Conservation (phyloP, 2,113 vertebrate genomes). For the Saguinus midas region DNA sequence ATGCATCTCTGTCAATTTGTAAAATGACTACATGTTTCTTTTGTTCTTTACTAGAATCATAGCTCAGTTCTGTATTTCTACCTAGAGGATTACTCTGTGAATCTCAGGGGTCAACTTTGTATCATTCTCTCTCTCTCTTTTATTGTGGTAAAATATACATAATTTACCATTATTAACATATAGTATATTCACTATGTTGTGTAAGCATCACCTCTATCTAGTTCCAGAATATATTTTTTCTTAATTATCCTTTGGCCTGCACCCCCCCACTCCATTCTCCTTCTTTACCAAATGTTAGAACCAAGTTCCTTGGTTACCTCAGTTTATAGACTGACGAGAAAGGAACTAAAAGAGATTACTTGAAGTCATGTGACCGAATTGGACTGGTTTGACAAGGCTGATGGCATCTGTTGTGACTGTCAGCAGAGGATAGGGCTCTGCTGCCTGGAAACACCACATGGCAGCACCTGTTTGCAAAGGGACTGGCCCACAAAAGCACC, state of each 20-base stretch:
- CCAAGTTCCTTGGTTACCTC: background rate
- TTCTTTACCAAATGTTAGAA: background rate
- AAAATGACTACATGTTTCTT: background rate
- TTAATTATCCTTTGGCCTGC: background rate
- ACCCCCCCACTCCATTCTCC: background rate
- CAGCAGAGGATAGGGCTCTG: background rate
- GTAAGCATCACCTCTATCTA: background rate
- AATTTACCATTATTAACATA: background rate
- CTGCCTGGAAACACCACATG: background rate
- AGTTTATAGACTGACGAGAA: background rate
- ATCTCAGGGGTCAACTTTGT: background rate
- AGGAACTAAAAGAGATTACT: background rate
- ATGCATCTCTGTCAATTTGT: background rate
- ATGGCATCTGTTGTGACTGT: background rate
- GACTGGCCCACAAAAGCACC: background rate
- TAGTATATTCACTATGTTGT: background rate
- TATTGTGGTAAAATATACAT: background rate
- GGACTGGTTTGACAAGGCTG: conserved; percentile 42
- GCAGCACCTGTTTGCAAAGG: background rate
- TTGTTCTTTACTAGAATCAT: background rate
- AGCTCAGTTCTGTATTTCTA: background rate
- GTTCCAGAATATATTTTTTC: background rate
- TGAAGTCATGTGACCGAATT: background rate
- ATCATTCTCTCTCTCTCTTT: background rate
- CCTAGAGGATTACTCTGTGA: background rate